Percentiles rank a stretch among this genome's conserved stretches.
These are phyloP conservation scores for Zophobas morio DNA, from an alignment of 1,140 invertebrate species.

Conservation along the genomic window DNA sequence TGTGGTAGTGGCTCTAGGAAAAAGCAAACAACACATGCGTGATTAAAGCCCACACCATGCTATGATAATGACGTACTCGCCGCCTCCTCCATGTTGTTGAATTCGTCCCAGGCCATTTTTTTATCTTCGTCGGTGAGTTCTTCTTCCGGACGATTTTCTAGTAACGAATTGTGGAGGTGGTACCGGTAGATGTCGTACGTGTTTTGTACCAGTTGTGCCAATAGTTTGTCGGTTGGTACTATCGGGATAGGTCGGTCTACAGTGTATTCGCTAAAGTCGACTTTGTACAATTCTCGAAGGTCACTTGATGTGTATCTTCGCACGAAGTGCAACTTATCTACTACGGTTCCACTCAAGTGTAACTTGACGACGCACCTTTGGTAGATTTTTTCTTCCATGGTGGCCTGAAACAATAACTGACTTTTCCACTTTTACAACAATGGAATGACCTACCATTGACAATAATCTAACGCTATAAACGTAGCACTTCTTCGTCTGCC, in stretches of 20 bases:
- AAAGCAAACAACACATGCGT: neutral
- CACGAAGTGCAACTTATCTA: constrained; percentile 98
- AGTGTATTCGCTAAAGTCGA: constrained; percentile 53
- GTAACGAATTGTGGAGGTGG: constrained; percentile 94
- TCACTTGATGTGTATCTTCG: constrained; percentile 93
- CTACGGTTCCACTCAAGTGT: constrained; percentile 93
- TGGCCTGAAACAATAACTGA: constrained; percentile 73
- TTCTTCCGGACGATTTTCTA: constrained; percentile 94
- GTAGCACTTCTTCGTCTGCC: constrained; percentile 94
- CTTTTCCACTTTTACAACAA: neutral
- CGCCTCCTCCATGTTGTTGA: constrained; percentile 81
- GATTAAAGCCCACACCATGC: neutral
- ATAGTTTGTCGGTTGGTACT: constrained; percentile 84
- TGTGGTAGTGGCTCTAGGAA: neutral
- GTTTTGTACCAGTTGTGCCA: constrained; percentile 87
- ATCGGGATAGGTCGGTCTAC: constrained; percentile 74
- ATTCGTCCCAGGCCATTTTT: constrained; percentile 95
- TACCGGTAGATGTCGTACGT: constrained; percentile 82
- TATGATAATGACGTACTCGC: constrained; percentile 4
- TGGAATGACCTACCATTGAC: constrained; percentile 78
- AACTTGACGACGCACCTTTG: constrained; percentile 96
- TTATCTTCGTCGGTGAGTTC: constrained; percentile 93
- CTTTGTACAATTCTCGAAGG: constrained; percentile 88
- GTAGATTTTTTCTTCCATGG: constrained; percentile 99
- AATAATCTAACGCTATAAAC: constrained; percentile 89